Base-by-base conservation (phyloP, 2,797 vertebrate species). In the Typhlichthys eigenmanni region DNA sequence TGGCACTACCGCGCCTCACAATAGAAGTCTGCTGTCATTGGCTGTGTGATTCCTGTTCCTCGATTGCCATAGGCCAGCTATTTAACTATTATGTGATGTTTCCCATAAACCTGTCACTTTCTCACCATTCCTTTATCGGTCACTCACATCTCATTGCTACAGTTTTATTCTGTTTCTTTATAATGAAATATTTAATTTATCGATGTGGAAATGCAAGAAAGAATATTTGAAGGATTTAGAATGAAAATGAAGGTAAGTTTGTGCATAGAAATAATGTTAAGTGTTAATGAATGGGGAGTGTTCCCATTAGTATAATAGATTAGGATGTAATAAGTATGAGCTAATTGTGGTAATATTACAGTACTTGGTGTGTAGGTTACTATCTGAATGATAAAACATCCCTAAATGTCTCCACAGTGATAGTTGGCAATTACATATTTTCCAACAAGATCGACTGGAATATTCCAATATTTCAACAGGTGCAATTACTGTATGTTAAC, bases 221-320 rank as follows among this genome's bases (percentile, higher is more conserved):
- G 2, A 54, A 13, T 2, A 5, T 32, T 58, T 53, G 34, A 52
- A 14, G 47, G 51, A 12, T 47, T 1, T 48, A 64, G 65, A 73
- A 66, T 62, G 55, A 69, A 48, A 52, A 5, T 14, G 54, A 45
- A 67, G 76, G 81, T 81, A 34, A 64, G 78, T 76, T 59, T 59
- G 4, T 19, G 13, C 13, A 58, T 32, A 57, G 3, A 29, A 12
- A 54, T 12, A 32, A 54, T 8, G 52, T 6, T 54, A 8, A 24
- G 34, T 38, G 34, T 38, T 38, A 38, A 8, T 38, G 24, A 24
- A 24, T 24, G 24, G 24, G 24, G 24, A 24, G 3, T 24, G 34
- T 38, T 38, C 34, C 13, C 24, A 24, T 54, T 2, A 13, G 24
- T 19, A 8, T 3, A 16, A 17, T 51, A 51, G 8, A 19, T 10